Conservation (phyloP, 2,888 invertebrate species). For the Chorisops tibialis region DNA sequence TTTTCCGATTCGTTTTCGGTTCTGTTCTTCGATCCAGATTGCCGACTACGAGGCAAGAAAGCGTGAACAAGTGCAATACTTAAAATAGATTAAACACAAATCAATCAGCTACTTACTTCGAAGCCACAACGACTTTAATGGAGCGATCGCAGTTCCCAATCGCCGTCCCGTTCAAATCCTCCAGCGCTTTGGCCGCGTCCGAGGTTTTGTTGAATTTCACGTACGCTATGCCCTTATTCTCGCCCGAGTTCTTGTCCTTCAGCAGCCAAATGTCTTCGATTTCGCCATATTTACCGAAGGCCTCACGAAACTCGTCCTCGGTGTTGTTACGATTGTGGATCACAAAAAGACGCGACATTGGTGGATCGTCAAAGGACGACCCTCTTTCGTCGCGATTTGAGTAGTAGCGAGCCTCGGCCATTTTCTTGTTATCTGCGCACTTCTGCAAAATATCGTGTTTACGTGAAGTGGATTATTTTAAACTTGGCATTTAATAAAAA, state of each 20-base stretch:
- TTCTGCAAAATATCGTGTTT: too few relatives aligned
- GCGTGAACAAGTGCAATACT: neutral
- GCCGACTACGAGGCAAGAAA: constrained; percentile 56
- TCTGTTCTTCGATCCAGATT: constrained; percentile 60
- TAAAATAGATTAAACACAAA: constrained; percentile 32
- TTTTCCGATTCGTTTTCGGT: constrained; percentile 76
- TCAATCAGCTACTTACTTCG: constrained; percentile 59
- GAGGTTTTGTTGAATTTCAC: constrained; percentile 88
- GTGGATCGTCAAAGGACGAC: constrained; percentile 60
- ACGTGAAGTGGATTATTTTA: neutral
- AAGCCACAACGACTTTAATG: constrained; percentile 84
- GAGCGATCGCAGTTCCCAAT: constrained; percentile 68
- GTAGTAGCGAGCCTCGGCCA: neutral
- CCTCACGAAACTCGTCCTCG: constrained; percentile 72
- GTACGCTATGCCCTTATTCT: constrained; percentile 84
- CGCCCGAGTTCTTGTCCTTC: constrained; percentile 73
- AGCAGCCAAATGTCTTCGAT: constrained; percentile 88
- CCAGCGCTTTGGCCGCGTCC: constrained; percentile 83
- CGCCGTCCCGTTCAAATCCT: constrained; percentile 77
- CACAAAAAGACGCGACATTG: constrained; percentile 84
- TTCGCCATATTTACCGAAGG: constrained; percentile 75
- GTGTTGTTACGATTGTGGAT: constrained; percentile 74
- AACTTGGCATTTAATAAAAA: constrained; percentile 6
- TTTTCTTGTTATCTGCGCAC: too few relatives aligned
- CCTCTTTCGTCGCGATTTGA: constrained; percentile 10